Evolutionary conservation across 2,113 vertebrate genomes (phyloP), one percentile per base, ranked within the genome.

Genomic region (Numenius arquata): DNA sequence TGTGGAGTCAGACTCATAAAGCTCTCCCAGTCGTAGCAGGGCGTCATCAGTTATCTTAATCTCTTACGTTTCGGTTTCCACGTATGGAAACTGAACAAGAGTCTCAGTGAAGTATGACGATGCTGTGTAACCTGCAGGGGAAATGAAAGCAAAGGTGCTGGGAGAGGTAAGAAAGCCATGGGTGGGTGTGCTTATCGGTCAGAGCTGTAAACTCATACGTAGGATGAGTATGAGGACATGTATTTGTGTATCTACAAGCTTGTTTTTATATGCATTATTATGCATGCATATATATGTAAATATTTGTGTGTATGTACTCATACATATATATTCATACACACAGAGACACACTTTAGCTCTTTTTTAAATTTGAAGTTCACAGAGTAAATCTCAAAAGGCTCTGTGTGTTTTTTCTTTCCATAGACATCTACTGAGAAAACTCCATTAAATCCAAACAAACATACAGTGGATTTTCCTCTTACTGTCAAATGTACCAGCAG

Each of bases 51-150:
- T 52, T 86, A 48, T 14, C 66, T 82, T 32, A 30, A 67, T 25
- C 13, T 43, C 25, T 73, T 90, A 3, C 0, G 1, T 89, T 83
- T 89, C 3, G 2, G 13, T 75, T 83, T 85, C 65, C 19, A 45
- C 0, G 0, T 12, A 3, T 6, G 13, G 75, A 79, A 61, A 63
- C 52, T 27, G n/a, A 91, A 12, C 19, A 36, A 40, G 34, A n/a
- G 29, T 50, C 21, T 74, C 34, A 8, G n/a, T n/a, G 4, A 78
- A 17, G 30, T 13, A 11, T 10, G 58, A n/a, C 18, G 32, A 40
- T 0, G 22, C 38, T 47, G n/a, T 20, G 66, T 58, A 74, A 41
- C 14, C n/a, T 67, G 38, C 32, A 55, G 48, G 50, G n/a, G 26
- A 87, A 65, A 61, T 8, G 29, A 75, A 85, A 56, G 17, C 6